Conservation (phyloP, 2,797 vertebrate species). For the Rhinatrema bivittatum region DNA sequence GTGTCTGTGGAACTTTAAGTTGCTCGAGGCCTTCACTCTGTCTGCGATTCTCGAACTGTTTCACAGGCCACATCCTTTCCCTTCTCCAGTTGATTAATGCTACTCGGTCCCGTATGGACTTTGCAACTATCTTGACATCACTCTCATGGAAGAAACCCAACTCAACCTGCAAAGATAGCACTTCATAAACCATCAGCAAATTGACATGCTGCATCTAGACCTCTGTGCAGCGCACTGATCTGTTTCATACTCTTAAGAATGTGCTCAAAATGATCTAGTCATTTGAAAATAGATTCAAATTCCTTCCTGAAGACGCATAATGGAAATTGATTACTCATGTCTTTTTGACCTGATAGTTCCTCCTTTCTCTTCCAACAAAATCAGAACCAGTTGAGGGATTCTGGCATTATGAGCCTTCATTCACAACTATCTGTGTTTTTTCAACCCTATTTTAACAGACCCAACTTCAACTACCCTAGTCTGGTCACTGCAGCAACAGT, state of each 20-base stretch:
- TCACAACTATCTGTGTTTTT: no score
- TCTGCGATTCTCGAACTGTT: slow-evolving; percentile 39
- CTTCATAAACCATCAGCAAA: not conserved
- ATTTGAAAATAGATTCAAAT: no score
- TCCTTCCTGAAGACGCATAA: no score
- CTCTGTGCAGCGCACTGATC: accelerated
- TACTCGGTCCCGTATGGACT: slow-evolving; percentile 87
- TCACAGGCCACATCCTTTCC: slow-evolving; percentile 71
- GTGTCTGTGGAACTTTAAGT: slow-evolving; percentile 26
- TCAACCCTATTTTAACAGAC: no score
- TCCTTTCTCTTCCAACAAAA: no score
- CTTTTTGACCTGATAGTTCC: no score
- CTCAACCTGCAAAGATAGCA: slow-evolving; percentile 68
- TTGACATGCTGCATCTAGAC: accelerated
- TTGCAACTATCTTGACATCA: slow-evolving; percentile 86
- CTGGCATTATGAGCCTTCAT: no score
- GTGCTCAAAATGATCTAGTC: no score
- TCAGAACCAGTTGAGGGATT: no score
- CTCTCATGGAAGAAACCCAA: slow-evolving; percentile 92
- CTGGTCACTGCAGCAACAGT: no score
- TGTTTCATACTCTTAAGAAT: not conserved
- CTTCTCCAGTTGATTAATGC: slow-evolving; percentile 87
- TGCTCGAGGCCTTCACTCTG: slow-evolving; percentile 53
- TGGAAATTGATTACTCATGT: no score
- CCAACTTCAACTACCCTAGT: no score